Percentiles rank a stretch among this genome's conserved stretches.
Conservation (phyloP, 2,113 vertebrate genomes). For the Syrmaticus mikado region DNA sequence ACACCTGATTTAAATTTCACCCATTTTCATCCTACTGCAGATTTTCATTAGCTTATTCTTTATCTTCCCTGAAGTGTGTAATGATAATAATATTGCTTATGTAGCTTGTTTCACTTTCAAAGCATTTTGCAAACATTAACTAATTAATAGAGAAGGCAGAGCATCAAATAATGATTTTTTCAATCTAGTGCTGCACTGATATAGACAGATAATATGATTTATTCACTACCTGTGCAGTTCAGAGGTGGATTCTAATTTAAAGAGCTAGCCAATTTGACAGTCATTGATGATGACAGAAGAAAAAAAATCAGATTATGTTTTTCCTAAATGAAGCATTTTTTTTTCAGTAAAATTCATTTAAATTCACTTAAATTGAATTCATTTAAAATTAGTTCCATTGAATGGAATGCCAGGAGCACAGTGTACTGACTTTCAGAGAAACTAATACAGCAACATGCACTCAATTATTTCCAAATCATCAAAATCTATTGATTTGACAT, state of each 20-base stretch:
- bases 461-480: slow-evolving; percentile 65
- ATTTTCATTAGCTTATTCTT: slow-evolving; percentile 40
- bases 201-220: slow-evolving; percentile 35
- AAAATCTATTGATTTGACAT: slow-evolving; percentile 68
- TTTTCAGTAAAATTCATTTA: not conserved
- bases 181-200: not conserved
- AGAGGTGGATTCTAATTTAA: slow-evolving; percentile 26
- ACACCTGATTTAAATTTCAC: slow-evolving; percentile 41
- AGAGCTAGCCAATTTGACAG: not conserved
- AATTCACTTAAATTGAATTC: not conserved
- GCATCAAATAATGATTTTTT: slow-evolving; percentile 34
- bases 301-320: not conserved
- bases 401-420: slow-evolving; percentile 35
- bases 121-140: slow-evolving; percentile 55
- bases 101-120: slow-evolving; percentile 29
- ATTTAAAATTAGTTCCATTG: slow-evolving; percentile 33
- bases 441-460: slow-evolving; percentile 47
- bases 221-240: slow-evolving; percentile 26
- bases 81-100: slow-evolving; percentile 27
- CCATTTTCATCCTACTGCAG: slow-evolving; percentile 12
- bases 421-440: slow-evolving; percentile 30
- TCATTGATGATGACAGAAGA: not conserved
- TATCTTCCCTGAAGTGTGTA: slow-evolving; percentile 32
- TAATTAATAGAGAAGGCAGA: slow-evolving; percentile 61
- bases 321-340: not conserved